A percentile compares a stretch with the other conserved stretches of the same genome.
These are phyloP conservation scores for Erynnis tages DNA, from an alignment of 2,888 invertebrate species.

Conservation along the genomic window DNA sequence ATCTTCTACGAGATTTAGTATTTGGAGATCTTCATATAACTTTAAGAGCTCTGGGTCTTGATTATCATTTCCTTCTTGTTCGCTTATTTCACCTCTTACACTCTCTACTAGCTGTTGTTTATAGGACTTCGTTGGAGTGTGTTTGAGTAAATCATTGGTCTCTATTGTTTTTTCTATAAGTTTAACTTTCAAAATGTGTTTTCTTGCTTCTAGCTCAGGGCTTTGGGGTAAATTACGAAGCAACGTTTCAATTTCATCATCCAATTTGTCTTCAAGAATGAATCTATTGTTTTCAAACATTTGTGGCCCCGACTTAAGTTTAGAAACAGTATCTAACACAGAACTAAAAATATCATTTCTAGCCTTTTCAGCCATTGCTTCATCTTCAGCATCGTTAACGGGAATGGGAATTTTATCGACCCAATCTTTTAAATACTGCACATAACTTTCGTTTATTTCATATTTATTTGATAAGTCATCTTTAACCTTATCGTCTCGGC, in stretches of 20 bases:
- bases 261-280: conserved; percentile 55
- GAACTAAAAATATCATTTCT: conserved; percentile 52
- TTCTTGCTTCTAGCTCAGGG: conserved; percentile 42
- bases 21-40: conserved; percentile 46
- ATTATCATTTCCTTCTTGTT: conserved; percentile 28
- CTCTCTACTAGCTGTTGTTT: conserved; percentile 51
- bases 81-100: conserved; percentile 41
- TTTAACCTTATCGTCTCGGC: not conserved
- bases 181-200: conserved; percentile 47
- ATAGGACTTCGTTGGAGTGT: conserved; percentile 41
- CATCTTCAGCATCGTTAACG: conserved; percentile 36
- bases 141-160: conserved; percentile 42
- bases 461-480: conserved; percentile 26
- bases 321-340: conserved; percentile 52
- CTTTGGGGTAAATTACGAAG: conserved; percentile 50
- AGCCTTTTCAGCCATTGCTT: conserved; percentile 40
- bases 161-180: conserved; percentile 50
- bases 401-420: conserved; percentile 49
- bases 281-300: conserved; percentile 46
- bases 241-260: conserved; percentile 58
- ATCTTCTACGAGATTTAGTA: conserved; percentile 49
- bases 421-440: conserved; percentile 51
- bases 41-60: conserved; percentile 34
- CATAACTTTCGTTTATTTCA: conserved; percentile 45
- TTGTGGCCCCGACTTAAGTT: conserved; percentile 50